A percentile compares a stretch with the other conserved stretches of the same genome.
These are phyloP conservation scores for Tethea ocularis DNA, from an alignment of 2,888 invertebrate species.

Conservation along the genomic window DNA sequence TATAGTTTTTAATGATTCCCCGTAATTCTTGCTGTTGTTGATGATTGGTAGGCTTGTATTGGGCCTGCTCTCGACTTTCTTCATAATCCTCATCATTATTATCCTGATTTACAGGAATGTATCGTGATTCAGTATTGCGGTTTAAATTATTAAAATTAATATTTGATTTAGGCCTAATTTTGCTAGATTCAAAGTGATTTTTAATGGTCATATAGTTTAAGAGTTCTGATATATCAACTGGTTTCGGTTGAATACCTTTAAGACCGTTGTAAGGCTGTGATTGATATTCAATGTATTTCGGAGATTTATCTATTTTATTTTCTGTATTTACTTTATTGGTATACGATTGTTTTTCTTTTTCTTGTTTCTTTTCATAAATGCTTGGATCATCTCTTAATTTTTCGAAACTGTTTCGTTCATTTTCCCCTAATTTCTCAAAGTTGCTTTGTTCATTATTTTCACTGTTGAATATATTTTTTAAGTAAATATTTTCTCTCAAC, in stretches of 20 bases:
- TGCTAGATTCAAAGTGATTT: slow-evolving; percentile 71
- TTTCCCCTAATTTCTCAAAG: slow-evolving; percentile 26
- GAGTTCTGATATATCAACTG: slow-evolving; percentile 62
- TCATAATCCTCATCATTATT: slow-evolving; percentile 38
- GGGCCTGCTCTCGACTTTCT: slow-evolving; percentile 32
- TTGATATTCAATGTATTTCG: slow-evolving; percentile 53
- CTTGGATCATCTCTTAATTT: slow-evolving; percentile 24
- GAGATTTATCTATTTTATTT: slow-evolving; percentile 49
- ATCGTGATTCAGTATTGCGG: slow-evolving; percentile 47
- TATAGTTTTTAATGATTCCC: slow-evolving; percentile 74
- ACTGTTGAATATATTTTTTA: slow-evolving; percentile 59
- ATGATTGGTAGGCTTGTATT: slow-evolving; percentile 12
- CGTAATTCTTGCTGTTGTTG: slow-evolving; percentile 62
- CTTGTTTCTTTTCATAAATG: slow-evolving; percentile 28
- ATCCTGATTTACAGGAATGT: slow-evolving; percentile 42
- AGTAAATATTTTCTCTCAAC: slow-evolving; percentile 65
- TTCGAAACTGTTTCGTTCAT: neutral
- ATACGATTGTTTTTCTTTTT: slow-evolving; percentile 30
- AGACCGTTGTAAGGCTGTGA: slow-evolving; percentile 55
- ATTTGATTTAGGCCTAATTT: slow-evolving; percentile 58
- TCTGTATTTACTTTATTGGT: slow-evolving; percentile 41
- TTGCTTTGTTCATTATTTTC: slow-evolving; percentile 35
- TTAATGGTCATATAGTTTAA: slow-evolving; percentile 66
- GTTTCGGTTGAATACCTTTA: slow-evolving; percentile 51
- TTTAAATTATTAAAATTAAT: slow-evolving; percentile 39